These are phyloP conservation scores for Pocillopora meandrina DNA, from an alignment of 92 coral and sea anemone species.

Conservation along the genomic window DNA sequence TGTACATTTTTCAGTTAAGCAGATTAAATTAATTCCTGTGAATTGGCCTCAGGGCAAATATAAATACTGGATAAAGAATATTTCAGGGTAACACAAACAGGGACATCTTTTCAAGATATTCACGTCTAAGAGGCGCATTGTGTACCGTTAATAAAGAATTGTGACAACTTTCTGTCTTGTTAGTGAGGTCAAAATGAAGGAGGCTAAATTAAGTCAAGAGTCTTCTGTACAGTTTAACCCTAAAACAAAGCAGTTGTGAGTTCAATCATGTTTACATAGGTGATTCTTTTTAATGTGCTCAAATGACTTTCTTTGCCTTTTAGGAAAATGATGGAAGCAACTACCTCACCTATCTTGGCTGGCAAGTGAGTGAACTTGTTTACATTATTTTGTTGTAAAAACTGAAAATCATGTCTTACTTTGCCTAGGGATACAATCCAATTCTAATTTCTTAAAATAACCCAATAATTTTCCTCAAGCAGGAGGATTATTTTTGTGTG, in stretches of 20 bases:
- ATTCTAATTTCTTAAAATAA: no score
- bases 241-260: constrained; percentile 28
- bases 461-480: no score
- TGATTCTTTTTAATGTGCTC: background rate
- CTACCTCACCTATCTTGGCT: constrained; percentile 68
- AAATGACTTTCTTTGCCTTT: background rate
- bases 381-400: no score
- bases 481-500: no score
- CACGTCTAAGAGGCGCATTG: no score
- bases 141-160: no score
- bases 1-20: constrained; percentile 14
- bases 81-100: no score
- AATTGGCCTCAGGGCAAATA: background rate
- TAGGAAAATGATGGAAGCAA: constrained; percentile 69
- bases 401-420: no score
- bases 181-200: background rate
- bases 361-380: constrained; percentile 61
- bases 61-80: background rate
- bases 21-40: background rate
- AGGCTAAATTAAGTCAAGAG: no score
- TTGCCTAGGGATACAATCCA: no score
- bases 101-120: no score
- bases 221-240: background rate
- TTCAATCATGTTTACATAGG: background rate
- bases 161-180: no score